A percentile compares a stretch with the other conserved stretches of the same genome.
Conservation (phyloP, 2,113 vertebrate genomes). For the Ivindomyrus marchei region DNA sequence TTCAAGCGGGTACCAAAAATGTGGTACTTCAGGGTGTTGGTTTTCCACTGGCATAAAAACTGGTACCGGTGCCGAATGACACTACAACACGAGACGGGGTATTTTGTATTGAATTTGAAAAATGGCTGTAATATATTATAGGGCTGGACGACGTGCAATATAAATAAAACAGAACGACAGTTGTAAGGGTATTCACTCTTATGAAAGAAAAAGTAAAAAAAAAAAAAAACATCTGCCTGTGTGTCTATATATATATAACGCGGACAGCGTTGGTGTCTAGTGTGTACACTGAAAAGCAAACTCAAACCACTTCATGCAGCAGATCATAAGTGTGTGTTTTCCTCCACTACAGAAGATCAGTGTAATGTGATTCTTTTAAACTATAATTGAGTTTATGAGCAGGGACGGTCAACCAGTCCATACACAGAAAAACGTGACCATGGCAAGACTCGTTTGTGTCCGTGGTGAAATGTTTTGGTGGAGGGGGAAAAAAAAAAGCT, state of each 20-base stretch:
- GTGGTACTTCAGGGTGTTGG: too few relatives aligned
- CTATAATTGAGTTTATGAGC: background rate
- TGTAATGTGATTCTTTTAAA: background rate
- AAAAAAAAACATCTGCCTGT: background rate
- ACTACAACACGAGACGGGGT: too few relatives aligned
- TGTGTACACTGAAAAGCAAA: background rate
- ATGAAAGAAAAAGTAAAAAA: background rate
- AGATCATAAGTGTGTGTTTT: background rate
- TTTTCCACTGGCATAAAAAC: too few relatives aligned
- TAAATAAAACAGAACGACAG: background rate
- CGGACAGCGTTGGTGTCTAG: background rate
- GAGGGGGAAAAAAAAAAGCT: background rate
- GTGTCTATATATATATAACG: background rate
- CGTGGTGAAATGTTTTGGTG: background rate
- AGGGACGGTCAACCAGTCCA: background rate
- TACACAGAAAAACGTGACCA: background rate
- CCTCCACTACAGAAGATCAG: background rate
- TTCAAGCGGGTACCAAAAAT: too few relatives aligned
- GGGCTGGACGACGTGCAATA: too few relatives aligned
- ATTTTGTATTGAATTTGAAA: too few relatives aligned
- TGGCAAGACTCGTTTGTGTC: background rate
- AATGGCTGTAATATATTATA: too few relatives aligned
- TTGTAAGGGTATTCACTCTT: background rate
- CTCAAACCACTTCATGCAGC: background rate
- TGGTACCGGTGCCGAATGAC: too few relatives aligned